phyloP scores from a whole-genome alignment of 2,797 vertebrate genomes.

The Denticeps clupeoides region DNA sequence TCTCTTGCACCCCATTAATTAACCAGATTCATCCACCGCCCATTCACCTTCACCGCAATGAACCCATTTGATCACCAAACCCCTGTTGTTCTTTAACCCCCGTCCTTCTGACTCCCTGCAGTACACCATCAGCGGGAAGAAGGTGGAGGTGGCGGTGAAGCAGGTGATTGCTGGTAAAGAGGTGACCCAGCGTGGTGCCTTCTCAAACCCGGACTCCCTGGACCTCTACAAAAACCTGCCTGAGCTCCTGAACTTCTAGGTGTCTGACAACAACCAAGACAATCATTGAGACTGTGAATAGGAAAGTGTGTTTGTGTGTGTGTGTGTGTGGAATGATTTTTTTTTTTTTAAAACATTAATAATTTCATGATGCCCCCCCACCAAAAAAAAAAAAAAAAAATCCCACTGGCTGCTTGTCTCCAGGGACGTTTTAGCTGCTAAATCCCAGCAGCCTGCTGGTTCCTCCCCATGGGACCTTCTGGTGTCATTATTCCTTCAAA shows the following conservation, averaged over 20 bases:
- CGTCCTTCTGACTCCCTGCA: conserved; percentile 35
- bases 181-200: conserved; percentile 74
- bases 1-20: too few relatives aligned
- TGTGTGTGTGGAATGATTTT: background rate
- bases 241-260: conserved; percentile 79
- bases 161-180: conserved; percentile 81
- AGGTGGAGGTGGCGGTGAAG: conserved; percentile 94
- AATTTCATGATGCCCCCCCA: background rate
- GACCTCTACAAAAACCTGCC: conserved; percentile 86
- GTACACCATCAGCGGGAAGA: conserved; percentile 96
- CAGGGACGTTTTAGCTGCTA: background rate
- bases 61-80: too few relatives aligned
- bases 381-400: background rate
- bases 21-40: too few relatives aligned
- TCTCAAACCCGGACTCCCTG: conserved; percentile 86
- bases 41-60: too few relatives aligned
- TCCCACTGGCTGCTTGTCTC: background rate
- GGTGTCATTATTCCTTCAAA: background rate
- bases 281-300: background rate
- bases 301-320: background rate
- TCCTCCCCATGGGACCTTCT: background rate
- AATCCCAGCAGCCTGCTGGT: background rate
- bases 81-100: conserved; percentile 3
- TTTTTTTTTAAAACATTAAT: background rate
- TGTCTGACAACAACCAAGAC: background rate